These are phyloP conservation scores for Argyresthia goedartella DNA, from an alignment of 2,888 invertebrate genomes.

Conservation along the genomic window DNA sequence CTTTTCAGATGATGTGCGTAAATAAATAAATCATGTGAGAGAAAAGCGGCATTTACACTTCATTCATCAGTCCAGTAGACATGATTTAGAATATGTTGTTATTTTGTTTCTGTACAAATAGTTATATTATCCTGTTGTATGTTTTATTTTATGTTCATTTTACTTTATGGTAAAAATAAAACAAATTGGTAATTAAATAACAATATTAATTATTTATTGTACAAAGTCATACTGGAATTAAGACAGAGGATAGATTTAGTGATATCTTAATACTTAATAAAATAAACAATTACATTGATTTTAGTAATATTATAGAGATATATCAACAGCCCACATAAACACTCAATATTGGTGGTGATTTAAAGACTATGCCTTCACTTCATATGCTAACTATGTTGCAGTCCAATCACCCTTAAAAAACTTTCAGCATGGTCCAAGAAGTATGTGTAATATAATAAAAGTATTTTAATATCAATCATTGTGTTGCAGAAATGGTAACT, in stretches of 20 bases:
- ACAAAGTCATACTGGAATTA: conserved; percentile 64
- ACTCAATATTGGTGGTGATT: conserved; percentile 32
- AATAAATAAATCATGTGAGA: conserved; percentile 27
- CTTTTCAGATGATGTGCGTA: conserved; percentile 35
- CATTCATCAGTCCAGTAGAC: conserved; percentile 30
- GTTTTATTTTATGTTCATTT: conserved; percentile 12
- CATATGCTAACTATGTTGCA: too few relatives aligned
- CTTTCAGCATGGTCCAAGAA: too few relatives aligned
- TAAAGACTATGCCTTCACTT: neutral
- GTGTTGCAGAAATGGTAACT: too few relatives aligned
- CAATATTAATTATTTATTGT: conserved; percentile 57
- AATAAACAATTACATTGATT: conserved; percentile 34
- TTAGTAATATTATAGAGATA: conserved; percentile 41
- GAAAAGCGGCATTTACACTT: conserved; percentile 20
- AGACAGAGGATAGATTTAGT: conserved; percentile 52
- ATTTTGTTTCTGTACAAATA: conserved; percentile 53
- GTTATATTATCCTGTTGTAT: conserved; percentile 37
- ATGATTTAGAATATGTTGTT: conserved; percentile 42
- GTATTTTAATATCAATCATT: too few relatives aligned
- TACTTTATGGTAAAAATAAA: conserved; percentile 17
- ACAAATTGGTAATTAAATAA: conserved; percentile 30
- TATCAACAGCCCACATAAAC: conserved; percentile 57
- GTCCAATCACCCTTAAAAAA: too few relatives aligned
- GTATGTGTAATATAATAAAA: too few relatives aligned
- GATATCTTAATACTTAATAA: conserved; percentile 38